These are phyloP conservation scores for Hylyphantes graminicola DNA, from an alignment of 1,140 invertebrate species.

Conservation along the genomic window DNA sequence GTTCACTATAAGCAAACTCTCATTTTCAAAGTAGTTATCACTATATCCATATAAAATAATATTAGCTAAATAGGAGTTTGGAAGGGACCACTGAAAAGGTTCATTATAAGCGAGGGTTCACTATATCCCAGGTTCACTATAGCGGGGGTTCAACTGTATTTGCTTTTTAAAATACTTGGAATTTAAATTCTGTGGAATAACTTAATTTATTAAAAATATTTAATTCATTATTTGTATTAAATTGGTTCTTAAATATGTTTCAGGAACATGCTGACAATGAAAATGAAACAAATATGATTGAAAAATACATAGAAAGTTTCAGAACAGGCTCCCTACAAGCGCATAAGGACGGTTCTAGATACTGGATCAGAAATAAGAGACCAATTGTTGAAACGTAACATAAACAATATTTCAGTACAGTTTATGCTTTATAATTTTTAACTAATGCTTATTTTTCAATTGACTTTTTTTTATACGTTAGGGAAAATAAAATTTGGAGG, in stretches of 20 bases:
- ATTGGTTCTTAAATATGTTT: not conserved
- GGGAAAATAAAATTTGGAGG: no score
- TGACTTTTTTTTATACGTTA: no score
- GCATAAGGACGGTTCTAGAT: slow-evolving; percentile 89
- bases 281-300: slow-evolving; percentile 85
- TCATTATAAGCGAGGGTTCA: no score
- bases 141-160: not conserved
- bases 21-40: no score
- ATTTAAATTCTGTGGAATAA: not conserved
- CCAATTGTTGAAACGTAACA: slow-evolving; percentile 86
- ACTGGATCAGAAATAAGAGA: slow-evolving; percentile 93
- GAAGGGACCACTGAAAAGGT: no score
- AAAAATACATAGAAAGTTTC: slow-evolving; percentile 87
- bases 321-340: slow-evolving; percentile 82
- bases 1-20: no score
- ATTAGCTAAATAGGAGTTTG: no score
- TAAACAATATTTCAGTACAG: no score
- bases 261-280: slow-evolving; percentile 81
- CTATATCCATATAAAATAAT: no score
- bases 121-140: no score
- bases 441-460: no score
- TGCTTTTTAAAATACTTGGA: not conserved
- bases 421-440: no score
- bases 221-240: slow-evolving; percentile 69
- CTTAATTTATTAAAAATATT: not conserved